Base-by-base conservation (phyloP, 2,888 invertebrate species). In the Mesoligia furuncula region DNA sequence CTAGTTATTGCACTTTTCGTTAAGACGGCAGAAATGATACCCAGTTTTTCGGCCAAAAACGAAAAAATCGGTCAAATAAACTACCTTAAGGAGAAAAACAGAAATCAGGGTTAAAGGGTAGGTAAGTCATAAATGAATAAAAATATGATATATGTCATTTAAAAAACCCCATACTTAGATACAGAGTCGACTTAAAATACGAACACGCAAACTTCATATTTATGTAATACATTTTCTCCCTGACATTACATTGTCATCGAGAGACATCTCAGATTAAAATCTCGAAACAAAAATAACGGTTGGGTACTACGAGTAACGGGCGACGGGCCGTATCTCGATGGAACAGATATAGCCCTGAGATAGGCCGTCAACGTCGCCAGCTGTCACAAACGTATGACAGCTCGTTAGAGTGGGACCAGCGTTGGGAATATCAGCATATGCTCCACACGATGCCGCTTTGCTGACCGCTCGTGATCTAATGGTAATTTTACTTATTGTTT, bases 321-420 rank as follows among this genome's bases (percentile, higher is more conserved):
- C 66, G 84, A 84, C 84, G 79, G 78, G 62, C 66, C 75, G 83
- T 83, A 86, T 89, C 87, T 85, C 86, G 85, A 81, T 87, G 86
- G 88, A 89, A 89, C 83, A 91, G 91, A 92, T 92, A 90, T 91
- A 90, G 88, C 87, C 85, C 84, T 78, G 83, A 89, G 86, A 88
- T 84, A 88, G 78, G 84, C 81, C 87, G 89, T 91, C 90, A 89
- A 88, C 88, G 89, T 90, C 88, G 82, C 79, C 78, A 77, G 79
- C 88, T 89, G 92, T 88, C 91, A 90, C 82, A 83, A 85, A 82
- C 77, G 82, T 81, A 86, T 92, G 93, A 93, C 93, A 92, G 90
- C 90, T 93, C 91, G 93, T 93, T 93, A 93, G 79, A 88, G 85
- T 86, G 75, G 75, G 86, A 85, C 79, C 87, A 80, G 87, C 76